Evolutionary conservation across 2,113 vertebrate genomes (phyloP), one percentile per base, ranked within the genome.

Genomic region (Mormyrus iriodes): DNA sequence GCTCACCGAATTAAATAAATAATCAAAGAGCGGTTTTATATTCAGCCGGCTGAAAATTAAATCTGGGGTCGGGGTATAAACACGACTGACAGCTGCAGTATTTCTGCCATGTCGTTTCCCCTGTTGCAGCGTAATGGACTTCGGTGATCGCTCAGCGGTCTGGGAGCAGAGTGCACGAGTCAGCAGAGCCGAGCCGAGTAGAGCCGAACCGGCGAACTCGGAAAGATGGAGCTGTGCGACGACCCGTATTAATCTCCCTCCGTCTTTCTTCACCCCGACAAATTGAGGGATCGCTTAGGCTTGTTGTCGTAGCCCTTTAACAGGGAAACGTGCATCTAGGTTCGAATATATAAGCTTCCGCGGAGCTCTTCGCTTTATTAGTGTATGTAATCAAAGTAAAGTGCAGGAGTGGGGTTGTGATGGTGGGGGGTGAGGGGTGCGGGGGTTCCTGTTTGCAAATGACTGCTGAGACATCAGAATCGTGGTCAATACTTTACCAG

Each of bases 141-240:
- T 89, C 85, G 91, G 86, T 88, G 91, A 92, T 86, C 86, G 89
- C 88, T 93, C 91, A 92, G 90, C 93, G 92, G 31, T 92, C 89
- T 89, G 53, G 27, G 88, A 42, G 35, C n/a, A 42, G 86, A 87
- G 49, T 82, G 65, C 39, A 27, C 49, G 76, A 69, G 85, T 87
- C 85, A 90, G 86, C 89, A 87, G 46, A 39, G 73, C 49, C 0
- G 15, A 86, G 49, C 6, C 49, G 15, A 1, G 13, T 1, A 17
- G 31, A 17, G 6, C 35, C 17, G 35, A 79, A 79, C 3, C 73
- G 35, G 17, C 73, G 5, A 17, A 42, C 73, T 35, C 17, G 13
- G 73, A 79, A 17, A 19, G 15, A 4, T 79, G 73, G 73, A 39
- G 69, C 69, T 17, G 31, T 3, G 31, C 15, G 35, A 42, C 15